phyloP scores from a whole-genome alignment of 2,113 vertebrate species.

The Canis aureus region DNA sequence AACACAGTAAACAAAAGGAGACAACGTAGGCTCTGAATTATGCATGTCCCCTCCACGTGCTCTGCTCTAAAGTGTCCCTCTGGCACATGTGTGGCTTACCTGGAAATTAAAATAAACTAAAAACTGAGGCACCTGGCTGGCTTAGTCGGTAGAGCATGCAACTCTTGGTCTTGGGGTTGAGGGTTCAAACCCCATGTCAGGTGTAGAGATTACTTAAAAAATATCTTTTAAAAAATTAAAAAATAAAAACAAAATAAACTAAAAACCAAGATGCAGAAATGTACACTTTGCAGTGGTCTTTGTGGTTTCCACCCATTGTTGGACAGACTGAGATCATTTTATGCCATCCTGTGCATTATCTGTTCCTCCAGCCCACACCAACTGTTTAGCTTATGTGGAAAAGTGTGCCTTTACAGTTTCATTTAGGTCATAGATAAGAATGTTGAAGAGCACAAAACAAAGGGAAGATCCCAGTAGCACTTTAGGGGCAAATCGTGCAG shows the following conservation, averaged over 20 bases:
- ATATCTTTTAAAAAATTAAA: neutral
- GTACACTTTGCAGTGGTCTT: rapidly evolving
- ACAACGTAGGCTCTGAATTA: rapidly evolving
- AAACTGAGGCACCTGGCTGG: neutral
- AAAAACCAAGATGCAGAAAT: neutral
- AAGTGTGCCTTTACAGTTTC: neutral
- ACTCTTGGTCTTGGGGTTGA: neutral
- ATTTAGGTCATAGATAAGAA: neutral
- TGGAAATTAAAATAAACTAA: neutral
- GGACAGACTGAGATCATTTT: neutral
- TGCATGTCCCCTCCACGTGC: rapidly evolving
- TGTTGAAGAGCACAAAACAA: neutral
- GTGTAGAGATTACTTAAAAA: neutral
- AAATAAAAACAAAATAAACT: neutral
- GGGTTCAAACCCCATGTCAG: neutral
- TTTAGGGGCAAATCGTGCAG: neutral
- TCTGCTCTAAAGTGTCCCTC: neutral
- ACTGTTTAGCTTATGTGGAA: neutral
- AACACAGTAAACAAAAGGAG: rapidly evolving
- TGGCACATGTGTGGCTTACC: rapidly evolving
- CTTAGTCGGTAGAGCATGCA: neutral
- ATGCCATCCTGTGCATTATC: rapidly evolving
- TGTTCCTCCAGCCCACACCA: neutral
- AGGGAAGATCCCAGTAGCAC: neutral
- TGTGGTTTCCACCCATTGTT: rapidly evolving